Evolutionary conservation across 2,113 vertebrate genomes (phyloP).

Genomic region (Monarcha castaneiventris): DNA sequence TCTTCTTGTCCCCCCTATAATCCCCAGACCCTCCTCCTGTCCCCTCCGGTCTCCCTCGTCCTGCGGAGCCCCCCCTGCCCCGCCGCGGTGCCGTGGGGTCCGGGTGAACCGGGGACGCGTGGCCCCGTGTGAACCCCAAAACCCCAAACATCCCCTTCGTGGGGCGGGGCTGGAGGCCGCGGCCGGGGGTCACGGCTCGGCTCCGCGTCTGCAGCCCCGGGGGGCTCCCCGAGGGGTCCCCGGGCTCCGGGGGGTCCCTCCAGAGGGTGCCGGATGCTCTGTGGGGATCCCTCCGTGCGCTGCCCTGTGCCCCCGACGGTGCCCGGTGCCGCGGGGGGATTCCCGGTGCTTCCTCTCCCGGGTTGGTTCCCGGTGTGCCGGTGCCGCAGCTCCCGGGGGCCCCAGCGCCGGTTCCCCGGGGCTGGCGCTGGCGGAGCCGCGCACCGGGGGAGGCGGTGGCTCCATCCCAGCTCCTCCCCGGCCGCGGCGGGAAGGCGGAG

Average conservation of each 20-base stretch:
- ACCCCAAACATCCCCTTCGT: background rate
- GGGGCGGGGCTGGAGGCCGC: background rate
- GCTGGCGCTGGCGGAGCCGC: background rate
- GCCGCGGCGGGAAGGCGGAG: constrained; percentile 37
- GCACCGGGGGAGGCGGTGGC: background rate
- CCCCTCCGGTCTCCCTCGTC: background rate
- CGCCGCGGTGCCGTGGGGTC: background rate
- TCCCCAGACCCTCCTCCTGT: background rate
- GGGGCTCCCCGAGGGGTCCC: background rate
- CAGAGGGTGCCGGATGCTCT: background rate
- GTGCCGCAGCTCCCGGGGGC: background rate
- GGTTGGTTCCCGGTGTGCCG: background rate
- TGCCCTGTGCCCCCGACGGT: background rate
- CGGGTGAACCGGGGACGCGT: background rate
- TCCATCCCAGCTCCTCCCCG: constrained; percentile 1
- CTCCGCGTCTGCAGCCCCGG: background rate
- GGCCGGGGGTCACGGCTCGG: background rate
- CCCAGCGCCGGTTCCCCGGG: background rate
- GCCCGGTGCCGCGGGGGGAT: background rate
- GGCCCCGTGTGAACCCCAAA: background rate
- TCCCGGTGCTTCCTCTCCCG: background rate
- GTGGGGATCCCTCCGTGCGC: background rate
- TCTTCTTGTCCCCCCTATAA: background rate
- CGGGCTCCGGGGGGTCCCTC: background rate
- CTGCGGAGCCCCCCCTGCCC: background rate